phyloP scores from a whole-genome alignment of 37 sponge, comb jelly and placozoan species.

The Ianthella basta region DNA sequence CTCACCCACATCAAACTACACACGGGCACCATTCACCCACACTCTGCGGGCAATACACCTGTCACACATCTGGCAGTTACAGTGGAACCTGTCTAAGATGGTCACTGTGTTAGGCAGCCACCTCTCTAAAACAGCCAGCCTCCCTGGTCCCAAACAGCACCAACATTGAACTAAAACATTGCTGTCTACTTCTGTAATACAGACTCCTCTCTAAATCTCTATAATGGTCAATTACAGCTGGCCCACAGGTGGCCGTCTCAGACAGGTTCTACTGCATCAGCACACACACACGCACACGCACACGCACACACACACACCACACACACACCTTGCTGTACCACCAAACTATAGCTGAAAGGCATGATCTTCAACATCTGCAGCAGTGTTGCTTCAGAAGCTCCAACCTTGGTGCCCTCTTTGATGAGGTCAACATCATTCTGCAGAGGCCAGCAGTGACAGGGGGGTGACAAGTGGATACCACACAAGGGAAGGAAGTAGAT shows the following conservation, averaged over 20 bases:
- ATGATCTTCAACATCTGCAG: constrained; percentile 98
- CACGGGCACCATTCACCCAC: too few species aligned
- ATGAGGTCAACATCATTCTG: constrained; percentile 92
- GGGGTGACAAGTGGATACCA: not conserved
- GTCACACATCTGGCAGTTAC: too few species aligned
- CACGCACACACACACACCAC: not conserved
- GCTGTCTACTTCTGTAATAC: too few species aligned
- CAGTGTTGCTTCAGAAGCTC: constrained; percentile 94
- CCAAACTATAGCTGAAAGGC: constrained; percentile 95
- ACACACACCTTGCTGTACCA: constrained; percentile 59
- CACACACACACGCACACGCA: not conserved
- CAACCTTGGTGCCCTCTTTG: constrained; percentile 85
- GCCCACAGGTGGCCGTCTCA: not conserved
- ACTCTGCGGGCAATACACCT: too few species aligned
- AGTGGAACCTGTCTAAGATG: too few species aligned
- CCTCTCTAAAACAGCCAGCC: too few species aligned
- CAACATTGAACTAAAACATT: too few species aligned
- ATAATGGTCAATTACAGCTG: too few species aligned
- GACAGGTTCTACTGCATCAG: not conserved
- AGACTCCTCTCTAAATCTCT: too few species aligned
- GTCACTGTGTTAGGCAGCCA: too few species aligned
- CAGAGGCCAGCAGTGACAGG: not conserved
- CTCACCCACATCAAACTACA: too few species aligned
- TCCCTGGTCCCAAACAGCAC: too few species aligned
- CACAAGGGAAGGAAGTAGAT: not conserved